Evolutionary conservation across 2,797 vertebrate genomes (phyloP).

Genomic region (Pachyuromys duprasi): DNA sequence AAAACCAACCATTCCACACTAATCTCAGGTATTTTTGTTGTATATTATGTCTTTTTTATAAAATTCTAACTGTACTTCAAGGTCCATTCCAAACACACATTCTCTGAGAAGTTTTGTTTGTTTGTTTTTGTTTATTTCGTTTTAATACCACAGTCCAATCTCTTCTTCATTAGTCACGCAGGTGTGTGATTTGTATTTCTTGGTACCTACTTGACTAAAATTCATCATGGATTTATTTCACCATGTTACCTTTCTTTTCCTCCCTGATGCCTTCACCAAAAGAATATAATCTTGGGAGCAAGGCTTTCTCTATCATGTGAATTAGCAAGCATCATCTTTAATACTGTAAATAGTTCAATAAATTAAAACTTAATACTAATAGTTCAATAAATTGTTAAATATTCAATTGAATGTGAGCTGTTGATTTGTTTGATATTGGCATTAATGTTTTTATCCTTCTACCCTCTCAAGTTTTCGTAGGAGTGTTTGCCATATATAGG

Average conservation of each 20-base stretch:
- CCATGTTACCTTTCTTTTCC: background rate
- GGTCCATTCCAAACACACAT: background rate
- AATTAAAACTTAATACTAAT: background rate
- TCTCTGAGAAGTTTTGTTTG: background rate
- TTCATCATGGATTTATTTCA: slow-evolving; percentile 6
- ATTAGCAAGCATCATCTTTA: slow-evolving; percentile 13
- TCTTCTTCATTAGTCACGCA: background rate
- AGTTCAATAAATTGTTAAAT: background rate
- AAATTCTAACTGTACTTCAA: slow-evolving; percentile 25
- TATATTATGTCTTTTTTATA: background rate
- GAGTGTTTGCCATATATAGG: background rate
- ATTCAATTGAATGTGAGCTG: background rate
- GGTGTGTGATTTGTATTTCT: background rate
- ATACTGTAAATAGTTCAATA: background rate
- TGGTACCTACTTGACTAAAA: background rate
- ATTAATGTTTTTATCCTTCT: background rate
- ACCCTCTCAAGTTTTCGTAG: background rate
- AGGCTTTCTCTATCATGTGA: slow-evolving; percentile 32
- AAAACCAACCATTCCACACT: background rate
- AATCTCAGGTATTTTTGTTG: slow-evolving; percentile 19
- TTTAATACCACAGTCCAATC: background rate
- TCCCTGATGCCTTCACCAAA: background rate
- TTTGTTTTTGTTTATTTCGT: slow-evolving; percentile 31
- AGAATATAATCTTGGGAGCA: slow-evolving; percentile 21
- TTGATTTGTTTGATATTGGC: background rate